These are phyloP conservation scores for Glyptemys insculpta DNA, from an alignment of 2,797 vertebrate genomes.

Conservation along the genomic window DNA sequence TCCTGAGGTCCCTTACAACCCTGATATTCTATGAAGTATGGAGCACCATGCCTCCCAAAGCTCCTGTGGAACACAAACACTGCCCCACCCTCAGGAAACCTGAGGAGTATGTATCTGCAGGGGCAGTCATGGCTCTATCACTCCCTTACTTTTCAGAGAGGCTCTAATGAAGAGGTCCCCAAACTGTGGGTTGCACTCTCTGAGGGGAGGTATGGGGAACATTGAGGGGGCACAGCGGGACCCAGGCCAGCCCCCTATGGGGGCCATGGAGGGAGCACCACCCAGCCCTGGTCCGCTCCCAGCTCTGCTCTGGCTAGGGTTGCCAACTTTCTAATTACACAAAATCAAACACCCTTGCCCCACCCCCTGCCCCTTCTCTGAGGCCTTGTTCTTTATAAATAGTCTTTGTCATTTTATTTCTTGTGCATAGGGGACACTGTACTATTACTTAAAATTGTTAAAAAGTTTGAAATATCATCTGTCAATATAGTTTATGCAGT, in stretches of 20 bases:
- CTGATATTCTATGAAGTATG: not conserved
- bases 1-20: no score
- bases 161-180: rapidly evolving
- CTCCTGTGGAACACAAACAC: not conserved
- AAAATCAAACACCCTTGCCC: no score
- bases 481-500: not conserved
- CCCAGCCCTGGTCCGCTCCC: no score
- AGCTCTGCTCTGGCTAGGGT: no score
- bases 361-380: no score
- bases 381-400: not conserved
- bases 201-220: no score
- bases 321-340: no score
- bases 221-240: no score
- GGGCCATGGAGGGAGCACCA: no score
- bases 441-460: not conserved
- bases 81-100: not conserved
- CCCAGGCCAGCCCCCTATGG: no score
- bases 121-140: rapidly evolving
- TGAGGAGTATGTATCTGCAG: not conserved
- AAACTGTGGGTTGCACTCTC: no score
- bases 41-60: not conserved
- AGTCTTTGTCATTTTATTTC: not conserved
- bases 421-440: slow-evolving; percentile 8
- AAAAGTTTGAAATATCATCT: not conserved
- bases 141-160: not conserved